Evolutionary conservation across 2,797 vertebrate species (phyloP).

Genomic region (Miichthys miiuy): DNA sequence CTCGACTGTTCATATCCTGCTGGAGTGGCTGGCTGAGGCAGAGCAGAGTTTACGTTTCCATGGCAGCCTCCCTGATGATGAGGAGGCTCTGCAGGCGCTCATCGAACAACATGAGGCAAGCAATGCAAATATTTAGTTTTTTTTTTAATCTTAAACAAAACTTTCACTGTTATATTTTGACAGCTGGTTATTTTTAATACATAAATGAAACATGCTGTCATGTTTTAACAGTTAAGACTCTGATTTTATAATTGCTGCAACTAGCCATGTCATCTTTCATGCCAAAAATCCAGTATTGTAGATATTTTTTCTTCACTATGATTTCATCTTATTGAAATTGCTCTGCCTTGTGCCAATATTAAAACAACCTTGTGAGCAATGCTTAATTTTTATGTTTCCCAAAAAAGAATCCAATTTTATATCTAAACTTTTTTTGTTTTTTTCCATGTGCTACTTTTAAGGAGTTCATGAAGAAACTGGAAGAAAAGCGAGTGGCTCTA

Average conservation of each 20-base stretch:
- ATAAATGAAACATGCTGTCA: conserved; percentile 17
- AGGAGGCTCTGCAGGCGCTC: conserved; percentile 91
- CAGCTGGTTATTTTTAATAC: conserved; percentile 30
- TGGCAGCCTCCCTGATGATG: conserved; percentile 94
- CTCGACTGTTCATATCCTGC: conserved; percentile 94
- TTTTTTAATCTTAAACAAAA: conserved; percentile 3
- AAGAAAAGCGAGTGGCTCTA: conserved; percentile 93
- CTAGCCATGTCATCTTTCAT: conserved; percentile 42
- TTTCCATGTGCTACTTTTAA: conserved; percentile 66
- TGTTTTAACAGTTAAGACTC: conserved; percentile 49
- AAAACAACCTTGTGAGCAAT: conserved; percentile 23
- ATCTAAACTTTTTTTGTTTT: conserved; percentile 49
- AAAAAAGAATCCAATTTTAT: conserved; percentile 50
- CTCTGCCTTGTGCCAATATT: conserved; percentile 22
- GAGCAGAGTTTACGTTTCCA: conserved; percentile 98
- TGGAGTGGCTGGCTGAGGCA: conserved; percentile 98
- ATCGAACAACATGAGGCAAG: conserved; percentile 96
- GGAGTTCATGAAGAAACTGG: conserved; percentile 97
- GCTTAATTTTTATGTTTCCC: conserved; percentile 39
- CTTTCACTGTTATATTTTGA: conserved; percentile 7
- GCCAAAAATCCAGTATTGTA: conserved; percentile 58
- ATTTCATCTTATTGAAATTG: conserved; percentile 68
- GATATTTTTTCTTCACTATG: conserved; percentile 58
- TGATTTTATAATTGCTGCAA: conserved; percentile 37
- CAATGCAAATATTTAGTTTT: not conserved